Conservation (phyloP, 2,888 invertebrate genomes). For the Drosophila lacicola region DNA sequence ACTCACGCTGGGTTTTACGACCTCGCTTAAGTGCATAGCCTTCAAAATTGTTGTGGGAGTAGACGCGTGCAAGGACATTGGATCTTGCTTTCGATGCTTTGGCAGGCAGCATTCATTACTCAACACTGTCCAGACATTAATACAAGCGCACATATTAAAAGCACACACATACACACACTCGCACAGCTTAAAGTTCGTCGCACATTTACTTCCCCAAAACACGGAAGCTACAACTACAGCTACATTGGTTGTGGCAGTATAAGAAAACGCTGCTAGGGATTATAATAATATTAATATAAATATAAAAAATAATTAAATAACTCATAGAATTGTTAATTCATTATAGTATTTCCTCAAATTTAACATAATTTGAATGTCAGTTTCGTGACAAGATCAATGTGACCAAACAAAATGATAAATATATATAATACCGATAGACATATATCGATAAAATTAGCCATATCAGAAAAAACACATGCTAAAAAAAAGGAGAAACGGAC, state of each 20-base stretch:
- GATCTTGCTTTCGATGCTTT: conserved; percentile 66
- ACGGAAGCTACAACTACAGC: conserved; percentile 3
- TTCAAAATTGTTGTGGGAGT: conserved; percentile 56
- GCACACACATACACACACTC: conserved; percentile 24
- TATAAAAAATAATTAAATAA: too few species aligned
- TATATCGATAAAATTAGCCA: too few species aligned
- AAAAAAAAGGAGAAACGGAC: too few species aligned
- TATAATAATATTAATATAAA: too few species aligned
- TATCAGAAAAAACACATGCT: too few species aligned
- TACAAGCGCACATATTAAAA: conserved; percentile 61
- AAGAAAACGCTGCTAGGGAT: not conserved
- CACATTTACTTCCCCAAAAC: conserved; percentile 55
- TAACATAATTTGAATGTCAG: too few species aligned
- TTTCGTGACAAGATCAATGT: too few species aligned
- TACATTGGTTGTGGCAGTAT: conserved; percentile 34
- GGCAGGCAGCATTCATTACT: conserved; percentile 71
- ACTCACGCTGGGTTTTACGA: conserved; percentile 46
- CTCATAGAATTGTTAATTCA: too few species aligned
- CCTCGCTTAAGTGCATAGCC: conserved; percentile 76
- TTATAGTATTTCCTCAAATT: too few species aligned
- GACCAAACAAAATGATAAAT: too few species aligned
- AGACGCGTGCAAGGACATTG: conserved; percentile 64
- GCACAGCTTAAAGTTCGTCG: conserved; percentile 52
- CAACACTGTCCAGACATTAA: conserved; percentile 68
- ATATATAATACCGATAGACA: too few species aligned